Evolutionary conservation across 1,140 invertebrate species (phyloP), one percentile per base, ranked within the genome.

Genomic region (Drosophila serrata): DNA sequence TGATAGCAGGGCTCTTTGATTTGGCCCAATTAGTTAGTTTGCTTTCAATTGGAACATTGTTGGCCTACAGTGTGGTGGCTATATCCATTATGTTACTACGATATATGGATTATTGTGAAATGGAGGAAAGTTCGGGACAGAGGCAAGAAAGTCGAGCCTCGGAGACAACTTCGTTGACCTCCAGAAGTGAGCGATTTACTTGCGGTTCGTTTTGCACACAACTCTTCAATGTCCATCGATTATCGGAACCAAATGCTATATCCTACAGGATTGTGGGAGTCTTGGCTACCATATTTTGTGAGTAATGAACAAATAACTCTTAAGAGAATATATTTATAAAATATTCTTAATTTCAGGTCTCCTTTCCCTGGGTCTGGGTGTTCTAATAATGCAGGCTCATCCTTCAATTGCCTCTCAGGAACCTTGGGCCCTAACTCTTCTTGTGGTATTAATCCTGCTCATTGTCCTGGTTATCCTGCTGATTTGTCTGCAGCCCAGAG

Each of bases 21-120:
- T 91, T 99, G 39, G 94, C 96, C 13, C 96, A 98, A 90, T 93
- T 99, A 24, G 97, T 99, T 12, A 97, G 98, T 81, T 98, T 99
- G 96, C 97, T 99, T 95, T 98, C 97, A 1, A 99, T 99, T 80
- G 98, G 98, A 57, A 99, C 98, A 1, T 93, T 99, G 0, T 93
- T 99, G 48, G 98, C 98, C 0, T 99, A 99, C 91, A 97, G 97
- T 11, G 96, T 99, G 43, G 98, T 99, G 0, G 96, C 97, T 13
- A 94, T 97, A 40, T 98, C 97, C 73, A 97, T 99, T 1, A 94
- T 98, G 13, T 94, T 99, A 70, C 94, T 99, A 2, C 95, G 85
- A 13, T 91, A 91, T 24, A 91, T 91, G 90, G 90, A 91, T 4
- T 80, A 88, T 9, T 60, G 53, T n/a, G 82, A 92, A n/a, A 9